These are phyloP conservation scores for Xiphias gladius DNA, from an alignment of 2,113 vertebrate species.

Conservation along the genomic window DNA sequence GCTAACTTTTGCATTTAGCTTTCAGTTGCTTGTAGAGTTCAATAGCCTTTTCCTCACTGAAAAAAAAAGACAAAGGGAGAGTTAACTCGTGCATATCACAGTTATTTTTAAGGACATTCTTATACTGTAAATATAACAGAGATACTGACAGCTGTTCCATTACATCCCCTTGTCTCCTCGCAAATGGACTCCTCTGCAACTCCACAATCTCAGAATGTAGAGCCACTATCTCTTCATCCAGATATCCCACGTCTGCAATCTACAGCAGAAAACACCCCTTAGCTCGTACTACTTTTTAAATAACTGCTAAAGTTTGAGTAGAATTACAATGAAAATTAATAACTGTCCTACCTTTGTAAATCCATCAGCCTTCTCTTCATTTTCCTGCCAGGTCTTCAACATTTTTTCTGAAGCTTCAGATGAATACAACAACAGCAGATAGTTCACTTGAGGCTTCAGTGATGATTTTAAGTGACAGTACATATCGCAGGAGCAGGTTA, in stretches of 20 bases:
- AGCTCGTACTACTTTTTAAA: neutral
- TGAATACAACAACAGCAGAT: slow-evolving; percentile 29
- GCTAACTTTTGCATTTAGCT: slow-evolving; percentile 93
- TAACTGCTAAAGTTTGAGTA: neutral
- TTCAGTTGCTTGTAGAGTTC: slow-evolving; percentile 98
- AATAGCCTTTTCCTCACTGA: slow-evolving; percentile 92
- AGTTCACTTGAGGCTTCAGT: neutral
- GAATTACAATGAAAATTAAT: neutral
- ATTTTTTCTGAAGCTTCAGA: slow-evolving; percentile 95
- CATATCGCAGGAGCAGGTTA: neutral
- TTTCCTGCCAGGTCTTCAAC: slow-evolving; percentile 97
- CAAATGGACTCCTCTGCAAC: slow-evolving; percentile 94
- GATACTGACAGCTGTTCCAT: slow-evolving; percentile 94
- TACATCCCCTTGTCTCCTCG: slow-evolving; percentile 92
- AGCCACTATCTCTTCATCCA: slow-evolving; percentile 97
- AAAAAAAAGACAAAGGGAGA: slow-evolving; percentile 60
- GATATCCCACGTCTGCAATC: slow-evolving; percentile 92
- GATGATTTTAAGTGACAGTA: neutral
- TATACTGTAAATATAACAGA: neutral
- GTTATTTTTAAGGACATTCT: neutral
- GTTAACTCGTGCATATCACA: neutral
- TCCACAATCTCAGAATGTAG: slow-evolving; percentile 97
- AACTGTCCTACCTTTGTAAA: slow-evolving; percentile 78
- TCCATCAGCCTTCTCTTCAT: slow-evolving; percentile 92
- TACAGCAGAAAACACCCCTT: slow-evolving; percentile 56